These are phyloP conservation scores for Morpho helenor DNA, from an alignment of 2,888 invertebrate species.

Conservation along the genomic window DNA sequence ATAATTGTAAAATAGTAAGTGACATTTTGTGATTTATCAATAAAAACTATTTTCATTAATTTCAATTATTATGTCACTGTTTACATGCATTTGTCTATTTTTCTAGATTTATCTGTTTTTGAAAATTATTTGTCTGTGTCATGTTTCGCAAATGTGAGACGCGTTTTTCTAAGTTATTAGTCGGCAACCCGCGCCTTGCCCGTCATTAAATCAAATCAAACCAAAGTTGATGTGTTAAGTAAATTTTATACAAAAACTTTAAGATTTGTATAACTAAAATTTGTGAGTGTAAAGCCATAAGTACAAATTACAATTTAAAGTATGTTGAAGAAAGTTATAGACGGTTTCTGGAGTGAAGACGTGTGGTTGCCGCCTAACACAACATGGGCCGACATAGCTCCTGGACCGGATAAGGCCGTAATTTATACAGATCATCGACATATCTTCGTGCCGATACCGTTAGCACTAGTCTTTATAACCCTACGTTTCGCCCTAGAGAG, in stretches of 20 bases:
- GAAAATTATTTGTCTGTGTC: too few species aligned
- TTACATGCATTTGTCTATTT: too few species aligned
- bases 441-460: conserved; percentile 89
- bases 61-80: too few species aligned
- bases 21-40: too few species aligned
- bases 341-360: conserved; percentile 88
- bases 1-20: too few species aligned
- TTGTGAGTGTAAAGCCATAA: conserved; percentile 4
- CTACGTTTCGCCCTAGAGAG: conserved; percentile 90
- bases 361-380: conserved; percentile 96
- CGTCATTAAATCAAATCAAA: conserved; percentile 27
- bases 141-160: too few species aligned
- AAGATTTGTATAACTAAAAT: conserved; percentile 13
- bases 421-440: conserved; percentile 89
- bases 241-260: conserved; percentile 27
- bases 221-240: conserved; percentile 17
- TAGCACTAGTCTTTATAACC: conserved; percentile 88
- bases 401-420: conserved; percentile 84
- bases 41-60: too few species aligned
- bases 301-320: background rate
- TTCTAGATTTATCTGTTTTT: too few species aligned
- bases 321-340: conserved; percentile 66
- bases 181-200: conserved; percentile 20
- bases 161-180: background rate
- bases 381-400: conserved; percentile 92